Evolutionary conservation across 2,888 invertebrate species (phyloP), one percentile per base, ranked within the genome.

Genomic region (Plebejus anna): DNA sequence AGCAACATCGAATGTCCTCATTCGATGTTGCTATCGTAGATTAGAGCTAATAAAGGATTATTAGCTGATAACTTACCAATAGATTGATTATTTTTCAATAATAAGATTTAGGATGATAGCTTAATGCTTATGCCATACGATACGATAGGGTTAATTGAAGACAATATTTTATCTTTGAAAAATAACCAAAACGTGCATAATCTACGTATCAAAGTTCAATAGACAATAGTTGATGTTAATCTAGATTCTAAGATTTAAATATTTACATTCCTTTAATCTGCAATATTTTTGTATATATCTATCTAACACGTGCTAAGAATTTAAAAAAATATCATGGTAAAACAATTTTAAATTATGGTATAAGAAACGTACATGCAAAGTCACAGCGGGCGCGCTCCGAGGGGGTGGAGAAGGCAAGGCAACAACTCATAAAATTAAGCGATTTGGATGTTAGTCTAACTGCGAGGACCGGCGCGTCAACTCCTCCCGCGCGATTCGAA

Each of bases 351-450:
- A 42, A 42, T 42, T 0, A 55, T 11, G 1, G 13, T 22, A 22
- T 71, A 71, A 76, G 5, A 7, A 22, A 61, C 76, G 72, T 16
- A 16, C 59, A 42, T 28, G 28, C 59, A 90, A 93, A 85, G 90
- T 88, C 85, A 90, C 84, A 80, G 79, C 87, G 81, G 78, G 82
- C 81, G 81, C 82, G 82, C 82, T 82, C 82, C 85, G 90, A 90
- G 92, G 93, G 93, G 94, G 94, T 93, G 94, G 94, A 92, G 94
- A 92, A 93, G 93, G 93, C 94, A 92, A 93, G 93, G 93, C 94
- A 94, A 93, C 94, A 94, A 94, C 94, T 94, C 94, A 94, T 94
- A 94, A 94, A 94, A 94, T 94, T 93, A 94, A 94, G 94, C 94
- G 94, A 94, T 94, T 94, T 92, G 92, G 93, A 92, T 92, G 92